Evolutionary conservation across 2,113 vertebrate genomes (phyloP).

Genomic region (Thomomys bottae): DNA sequence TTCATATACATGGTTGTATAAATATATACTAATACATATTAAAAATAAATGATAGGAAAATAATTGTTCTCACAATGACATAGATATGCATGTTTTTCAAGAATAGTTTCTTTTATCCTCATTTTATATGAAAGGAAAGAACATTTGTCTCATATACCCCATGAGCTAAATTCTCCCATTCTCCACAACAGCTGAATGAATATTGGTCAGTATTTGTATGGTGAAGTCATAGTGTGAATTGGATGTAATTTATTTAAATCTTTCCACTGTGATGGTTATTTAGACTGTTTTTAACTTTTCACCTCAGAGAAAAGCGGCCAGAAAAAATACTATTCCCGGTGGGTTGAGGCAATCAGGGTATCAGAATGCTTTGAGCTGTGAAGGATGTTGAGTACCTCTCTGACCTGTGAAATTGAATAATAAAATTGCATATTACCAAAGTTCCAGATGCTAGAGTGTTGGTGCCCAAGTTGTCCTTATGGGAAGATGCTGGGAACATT

Average conservation of each 20-base stretch:
- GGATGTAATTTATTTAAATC: background rate
- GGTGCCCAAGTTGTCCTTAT: background rate
- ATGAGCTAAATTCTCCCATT: background rate
- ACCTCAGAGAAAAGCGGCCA: background rate
- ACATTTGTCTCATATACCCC: background rate
- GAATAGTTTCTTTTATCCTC: background rate
- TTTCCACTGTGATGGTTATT: background rate
- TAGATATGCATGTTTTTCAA: background rate
- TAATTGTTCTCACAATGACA: background rate
- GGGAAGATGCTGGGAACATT: background rate
- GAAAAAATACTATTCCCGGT: background rate
- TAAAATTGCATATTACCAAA: background rate
- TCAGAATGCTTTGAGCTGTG: background rate
- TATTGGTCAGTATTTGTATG: background rate
- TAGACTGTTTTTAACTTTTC: background rate
- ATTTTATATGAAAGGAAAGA: conserved; percentile 33
- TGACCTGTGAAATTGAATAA: background rate
- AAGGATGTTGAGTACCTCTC: background rate
- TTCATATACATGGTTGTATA: background rate
- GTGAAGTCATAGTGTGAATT: background rate
- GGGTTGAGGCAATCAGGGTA: background rate
- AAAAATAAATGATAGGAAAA: background rate
- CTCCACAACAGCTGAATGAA: background rate
- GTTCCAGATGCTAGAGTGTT: background rate
- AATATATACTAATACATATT: background rate